These are phyloP conservation scores for Ornithoptera priamus DNA, from an alignment of 2,888 invertebrate species.

Conservation along the genomic window DNA sequence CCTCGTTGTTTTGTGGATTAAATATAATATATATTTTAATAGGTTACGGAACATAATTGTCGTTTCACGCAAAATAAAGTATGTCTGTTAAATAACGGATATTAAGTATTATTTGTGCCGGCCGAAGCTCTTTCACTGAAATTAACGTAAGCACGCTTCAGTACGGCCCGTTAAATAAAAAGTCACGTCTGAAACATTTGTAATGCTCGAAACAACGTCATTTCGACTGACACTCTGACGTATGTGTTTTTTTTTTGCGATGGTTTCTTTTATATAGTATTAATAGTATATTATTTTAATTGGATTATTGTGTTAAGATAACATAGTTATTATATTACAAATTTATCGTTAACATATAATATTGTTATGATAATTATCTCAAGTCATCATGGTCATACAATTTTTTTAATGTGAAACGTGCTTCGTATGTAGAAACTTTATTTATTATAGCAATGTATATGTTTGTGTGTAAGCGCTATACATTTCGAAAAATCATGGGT, in stretches of 20 bases:
- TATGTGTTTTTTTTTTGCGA: not conserved
- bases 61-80: not conserved
- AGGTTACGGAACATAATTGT: not conserved
- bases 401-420: no score
- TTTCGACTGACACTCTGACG: conserved; percentile 5
- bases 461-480: no score
- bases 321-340: no score
- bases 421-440: no score
- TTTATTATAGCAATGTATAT: no score
- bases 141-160: conserved; percentile 32
- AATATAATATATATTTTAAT: no score
- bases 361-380: no score
- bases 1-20: no score
- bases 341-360: no score
- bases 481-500: no score
- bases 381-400: no score
- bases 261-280: not conserved
- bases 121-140: conserved; percentile 1
- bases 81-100: not conserved
- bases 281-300: not conserved
- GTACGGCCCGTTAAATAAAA: conserved; percentile 53
- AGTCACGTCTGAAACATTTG: conserved; percentile 62
- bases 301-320: no score
- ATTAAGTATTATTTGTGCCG: conserved; percentile 2
- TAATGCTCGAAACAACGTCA: conserved; percentile 36